Conservation (phyloP, 2,888 invertebrate species). For the Tolmerus cingulatus region DNA sequence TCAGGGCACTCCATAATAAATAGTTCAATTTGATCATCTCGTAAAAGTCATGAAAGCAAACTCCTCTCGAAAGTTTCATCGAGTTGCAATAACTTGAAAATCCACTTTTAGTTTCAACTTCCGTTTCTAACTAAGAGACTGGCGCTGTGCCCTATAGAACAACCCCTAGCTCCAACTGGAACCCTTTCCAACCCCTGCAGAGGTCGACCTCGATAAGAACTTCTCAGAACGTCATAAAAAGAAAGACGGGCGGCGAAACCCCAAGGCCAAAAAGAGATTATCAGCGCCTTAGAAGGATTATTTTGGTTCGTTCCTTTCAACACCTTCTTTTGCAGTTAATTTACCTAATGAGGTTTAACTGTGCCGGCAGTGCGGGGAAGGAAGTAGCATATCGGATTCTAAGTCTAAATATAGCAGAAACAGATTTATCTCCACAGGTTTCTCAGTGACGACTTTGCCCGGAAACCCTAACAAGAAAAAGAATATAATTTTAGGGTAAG, state of each 20-base stretch:
- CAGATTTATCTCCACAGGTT: not conserved
- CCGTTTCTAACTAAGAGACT: not conserved
- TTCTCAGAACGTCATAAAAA: not conserved
- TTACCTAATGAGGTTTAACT: not conserved
- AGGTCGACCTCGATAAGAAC: not conserved
- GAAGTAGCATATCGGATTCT: not conserved
- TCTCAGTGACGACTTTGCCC: not conserved
- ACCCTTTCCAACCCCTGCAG: not conserved
- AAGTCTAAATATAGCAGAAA: not conserved
- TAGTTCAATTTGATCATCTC: not conserved
- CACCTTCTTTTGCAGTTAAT: not conserved
- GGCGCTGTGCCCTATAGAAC: not conserved
- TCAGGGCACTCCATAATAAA: not conserved
- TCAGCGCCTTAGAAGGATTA: not conserved
- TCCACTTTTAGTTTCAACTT: not conserved
- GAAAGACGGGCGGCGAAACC: not conserved
- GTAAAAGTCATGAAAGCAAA: not conserved
- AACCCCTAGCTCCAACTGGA: not conserved
- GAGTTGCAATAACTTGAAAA: not conserved
- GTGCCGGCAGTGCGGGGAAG: not conserved
- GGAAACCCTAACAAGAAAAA: not conserved
- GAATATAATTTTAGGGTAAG: not conserved
- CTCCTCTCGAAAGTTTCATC: not conserved
- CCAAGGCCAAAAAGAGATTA: not conserved
- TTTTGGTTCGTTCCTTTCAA: not conserved